phyloP scores from a whole-genome alignment of 2,113 vertebrate species.

The Chaetorhynchus papuensis region DNA sequence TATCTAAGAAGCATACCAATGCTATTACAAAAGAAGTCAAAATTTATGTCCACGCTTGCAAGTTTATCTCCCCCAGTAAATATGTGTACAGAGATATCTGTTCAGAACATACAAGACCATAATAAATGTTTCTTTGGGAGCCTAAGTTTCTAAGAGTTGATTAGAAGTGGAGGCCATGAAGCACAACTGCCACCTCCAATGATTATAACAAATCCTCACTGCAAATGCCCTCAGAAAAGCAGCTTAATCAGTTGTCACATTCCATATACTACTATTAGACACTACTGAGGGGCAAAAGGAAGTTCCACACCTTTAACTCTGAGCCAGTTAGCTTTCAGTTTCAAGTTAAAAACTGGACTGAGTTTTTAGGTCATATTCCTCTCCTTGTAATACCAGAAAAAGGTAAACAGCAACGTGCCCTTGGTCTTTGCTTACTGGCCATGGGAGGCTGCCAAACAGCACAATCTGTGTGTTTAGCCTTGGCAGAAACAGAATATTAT shows the following conservation, averaged over 20 bases:
- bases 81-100: not conserved
- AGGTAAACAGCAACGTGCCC: slow-evolving; percentile 17
- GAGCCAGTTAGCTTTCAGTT: not conserved
- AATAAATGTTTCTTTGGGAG: not conserved
- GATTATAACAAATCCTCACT: not conserved
- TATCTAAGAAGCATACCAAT: not conserved
- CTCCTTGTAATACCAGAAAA: not conserved
- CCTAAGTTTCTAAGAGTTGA: not conserved
- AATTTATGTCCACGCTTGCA: not conserved
- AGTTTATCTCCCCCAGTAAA: not conserved
- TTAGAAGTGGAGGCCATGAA: not conserved
- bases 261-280: not conserved
- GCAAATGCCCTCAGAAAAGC: not conserved
- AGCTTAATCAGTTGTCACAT: not conserved
- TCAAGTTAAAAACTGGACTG: not conserved
- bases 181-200: not conserved
- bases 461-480: slow-evolving; percentile 6
- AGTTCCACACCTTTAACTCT: not conserved
- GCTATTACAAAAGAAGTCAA: not conserved
- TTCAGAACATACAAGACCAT: not conserved
- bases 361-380: not conserved
- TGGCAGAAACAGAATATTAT: slow-evolving; percentile 8
- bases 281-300: not conserved
- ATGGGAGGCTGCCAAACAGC: slow-evolving; percentile 8
- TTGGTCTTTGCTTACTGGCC: slow-evolving; percentile 32